Percentiles rank a stretch among this genome's conserved stretches.
phyloP scores from a whole-genome alignment of 2,888 invertebrate species.

The Nymphalis urticae region DNA sequence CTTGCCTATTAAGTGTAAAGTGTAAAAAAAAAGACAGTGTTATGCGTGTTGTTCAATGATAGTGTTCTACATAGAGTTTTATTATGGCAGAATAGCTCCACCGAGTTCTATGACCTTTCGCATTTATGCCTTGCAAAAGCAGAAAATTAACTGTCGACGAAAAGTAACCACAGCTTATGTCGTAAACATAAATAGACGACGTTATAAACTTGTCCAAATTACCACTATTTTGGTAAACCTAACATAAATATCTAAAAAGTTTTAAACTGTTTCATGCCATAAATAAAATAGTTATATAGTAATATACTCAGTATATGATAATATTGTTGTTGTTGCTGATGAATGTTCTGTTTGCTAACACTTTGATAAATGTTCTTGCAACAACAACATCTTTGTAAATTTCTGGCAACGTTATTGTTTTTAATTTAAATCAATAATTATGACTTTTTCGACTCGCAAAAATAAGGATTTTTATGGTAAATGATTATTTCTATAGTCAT shows the following conservation, averaged over 20 bases:
- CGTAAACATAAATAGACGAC: constrained; percentile 10
- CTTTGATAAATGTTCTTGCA: constrained; percentile 7
- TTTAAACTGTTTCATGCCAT: not conserved
- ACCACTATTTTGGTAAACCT: not conserved
- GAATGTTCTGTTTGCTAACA: constrained; percentile 2
- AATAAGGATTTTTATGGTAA: too few species aligned
- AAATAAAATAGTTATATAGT: too few species aligned
- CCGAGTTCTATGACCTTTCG: not conserved
- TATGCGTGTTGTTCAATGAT: too few species aligned
- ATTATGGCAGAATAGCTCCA: too few species aligned
- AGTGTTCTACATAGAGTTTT: not conserved
- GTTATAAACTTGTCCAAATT: not conserved
- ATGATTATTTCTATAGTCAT: too few species aligned
- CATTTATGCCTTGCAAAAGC: not conserved
- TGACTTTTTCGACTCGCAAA: too few species aligned
- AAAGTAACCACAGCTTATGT: constrained; percentile 17
- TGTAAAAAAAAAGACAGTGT: too few species aligned
- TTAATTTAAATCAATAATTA: too few species aligned
- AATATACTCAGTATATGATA: too few species aligned
- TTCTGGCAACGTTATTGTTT: too few species aligned
- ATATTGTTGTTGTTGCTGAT: too few species aligned
- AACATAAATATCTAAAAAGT: not conserved
- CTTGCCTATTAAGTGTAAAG: too few species aligned
- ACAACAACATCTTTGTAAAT: not conserved
- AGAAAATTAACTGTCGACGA: constrained; percentile 14